phyloP scores from a whole-genome alignment of 2,888 invertebrate genomes.

The Neria commutata region DNA sequence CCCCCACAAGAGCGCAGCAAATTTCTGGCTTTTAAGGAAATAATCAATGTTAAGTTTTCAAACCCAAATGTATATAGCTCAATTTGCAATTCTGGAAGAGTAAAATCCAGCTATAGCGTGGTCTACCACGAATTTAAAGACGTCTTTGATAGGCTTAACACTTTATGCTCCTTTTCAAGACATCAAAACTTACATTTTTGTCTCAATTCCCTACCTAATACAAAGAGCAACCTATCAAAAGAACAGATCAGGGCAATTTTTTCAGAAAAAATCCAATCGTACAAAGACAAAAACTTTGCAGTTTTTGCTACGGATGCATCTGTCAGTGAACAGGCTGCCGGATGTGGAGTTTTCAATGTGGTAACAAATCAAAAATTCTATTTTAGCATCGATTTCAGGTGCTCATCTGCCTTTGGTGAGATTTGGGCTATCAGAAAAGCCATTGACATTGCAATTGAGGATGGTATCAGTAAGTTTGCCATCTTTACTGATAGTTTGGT shows the following conservation, averaged over 20 bases:
- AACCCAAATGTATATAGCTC: background rate
- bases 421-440: conserved; percentile 8
- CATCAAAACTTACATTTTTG: background rate
- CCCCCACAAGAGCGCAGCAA: background rate
- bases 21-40: background rate
- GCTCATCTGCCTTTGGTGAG: conserved; percentile 5
- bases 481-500: conserved; percentile 16
- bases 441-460: conserved; percentile 9
- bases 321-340: background rate
- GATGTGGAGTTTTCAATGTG: background rate
- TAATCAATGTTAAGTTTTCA: background rate
- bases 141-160: background rate
- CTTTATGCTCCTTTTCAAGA: background rate
- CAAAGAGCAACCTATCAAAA: background rate
- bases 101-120: background rate
- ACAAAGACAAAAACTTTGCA: background rate
- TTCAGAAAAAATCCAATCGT: background rate
- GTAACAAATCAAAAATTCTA: background rate
- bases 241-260: background rate
- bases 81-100: too few relatives aligned
- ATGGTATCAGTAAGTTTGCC: background rate
- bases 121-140: background rate
- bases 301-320: background rate
- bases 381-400: background rate
- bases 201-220: background rate